Conservation (phyloP, 2,113 vertebrate genomes). For the Heterocephalus glaber region DNA sequence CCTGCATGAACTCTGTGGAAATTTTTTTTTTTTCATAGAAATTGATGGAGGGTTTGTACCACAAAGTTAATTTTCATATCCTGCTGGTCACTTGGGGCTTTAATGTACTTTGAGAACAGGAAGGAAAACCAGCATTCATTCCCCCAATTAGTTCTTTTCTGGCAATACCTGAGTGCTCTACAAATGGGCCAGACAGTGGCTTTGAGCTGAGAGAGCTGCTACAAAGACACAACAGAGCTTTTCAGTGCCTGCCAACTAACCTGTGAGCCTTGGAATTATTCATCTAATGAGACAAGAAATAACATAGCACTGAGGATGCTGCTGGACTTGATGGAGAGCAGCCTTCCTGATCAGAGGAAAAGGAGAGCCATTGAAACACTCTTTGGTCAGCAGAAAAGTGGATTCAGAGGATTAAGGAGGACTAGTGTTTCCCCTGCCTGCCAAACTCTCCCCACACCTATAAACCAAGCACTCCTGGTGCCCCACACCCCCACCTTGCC, state of each 20-base stretch:
- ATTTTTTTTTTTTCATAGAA: conserved; percentile 9
- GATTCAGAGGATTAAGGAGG: background rate
- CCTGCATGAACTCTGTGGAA: background rate
- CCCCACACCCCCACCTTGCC: accelerated
- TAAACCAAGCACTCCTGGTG: background rate
- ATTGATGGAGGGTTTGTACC: conserved; percentile 15
- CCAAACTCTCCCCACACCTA: background rate
- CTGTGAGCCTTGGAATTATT: conserved; percentile 56
- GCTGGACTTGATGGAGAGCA: background rate
- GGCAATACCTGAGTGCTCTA: conserved; percentile 44
- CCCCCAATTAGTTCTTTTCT: conserved; percentile 57
- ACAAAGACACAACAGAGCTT: conserved; percentile 10
- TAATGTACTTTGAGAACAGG: conserved; percentile 24
- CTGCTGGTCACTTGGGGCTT: conserved; percentile 48
- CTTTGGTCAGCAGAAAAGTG: background rate
- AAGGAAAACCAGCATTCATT: conserved; percentile 24
- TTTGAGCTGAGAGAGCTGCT: conserved; percentile 58
- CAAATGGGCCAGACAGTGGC: conserved; percentile 73
- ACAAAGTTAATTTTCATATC: background rate
- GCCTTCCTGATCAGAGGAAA: background rate
- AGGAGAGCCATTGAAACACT: background rate
- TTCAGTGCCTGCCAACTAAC: conserved; percentile 62
- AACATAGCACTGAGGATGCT: background rate
- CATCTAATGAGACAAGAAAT: conserved; percentile 64
- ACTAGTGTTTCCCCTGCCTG: background rate